These are phyloP conservation scores for Cathartes aura DNA, from an alignment of 2,113 vertebrate genomes.

Conservation along the genomic window DNA sequence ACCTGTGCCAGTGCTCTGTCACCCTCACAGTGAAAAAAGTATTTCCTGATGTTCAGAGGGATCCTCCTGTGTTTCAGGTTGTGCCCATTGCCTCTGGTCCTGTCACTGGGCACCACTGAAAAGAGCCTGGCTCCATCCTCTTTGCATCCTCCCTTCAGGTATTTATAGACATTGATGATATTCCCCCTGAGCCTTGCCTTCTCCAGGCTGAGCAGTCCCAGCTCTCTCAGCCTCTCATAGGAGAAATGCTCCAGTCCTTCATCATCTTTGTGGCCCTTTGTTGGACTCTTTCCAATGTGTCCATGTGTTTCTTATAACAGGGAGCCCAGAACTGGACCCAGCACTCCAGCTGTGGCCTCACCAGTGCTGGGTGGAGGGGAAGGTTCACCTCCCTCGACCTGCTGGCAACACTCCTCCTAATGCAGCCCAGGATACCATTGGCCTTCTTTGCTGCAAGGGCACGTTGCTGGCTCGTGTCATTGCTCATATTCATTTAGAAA, in stretches of 20 bases:
- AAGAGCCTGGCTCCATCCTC: neutral
- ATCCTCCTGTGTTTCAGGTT: neutral
- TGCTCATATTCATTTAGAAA: neutral
- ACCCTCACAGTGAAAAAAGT: neutral
- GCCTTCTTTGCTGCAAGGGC: neutral
- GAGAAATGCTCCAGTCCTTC: neutral
- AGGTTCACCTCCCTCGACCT: neutral
- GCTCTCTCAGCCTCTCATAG: neutral
- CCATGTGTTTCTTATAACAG: neutral
- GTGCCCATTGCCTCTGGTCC: neutral
- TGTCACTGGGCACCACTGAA: neutral
- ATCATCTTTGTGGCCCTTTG: neutral
- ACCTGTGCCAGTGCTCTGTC: neutral
- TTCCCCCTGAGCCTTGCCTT: neutral
- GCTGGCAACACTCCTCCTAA: neutral
- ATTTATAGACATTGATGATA: accelerated
- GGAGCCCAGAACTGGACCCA: neutral
- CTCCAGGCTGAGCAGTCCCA: neutral
- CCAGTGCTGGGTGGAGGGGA: neutral
- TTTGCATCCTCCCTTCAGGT: neutral
- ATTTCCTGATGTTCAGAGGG: neutral
- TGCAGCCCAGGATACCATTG: neutral
- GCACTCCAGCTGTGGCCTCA: neutral
- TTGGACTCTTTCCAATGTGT: neutral
- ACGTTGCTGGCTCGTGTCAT: neutral